A percentile compares a stretch with the other conserved stretches of the same genome.
Evolutionary conservation across 2,888 invertebrate species (phyloP).

Genomic region (Noctua janthe): DNA sequence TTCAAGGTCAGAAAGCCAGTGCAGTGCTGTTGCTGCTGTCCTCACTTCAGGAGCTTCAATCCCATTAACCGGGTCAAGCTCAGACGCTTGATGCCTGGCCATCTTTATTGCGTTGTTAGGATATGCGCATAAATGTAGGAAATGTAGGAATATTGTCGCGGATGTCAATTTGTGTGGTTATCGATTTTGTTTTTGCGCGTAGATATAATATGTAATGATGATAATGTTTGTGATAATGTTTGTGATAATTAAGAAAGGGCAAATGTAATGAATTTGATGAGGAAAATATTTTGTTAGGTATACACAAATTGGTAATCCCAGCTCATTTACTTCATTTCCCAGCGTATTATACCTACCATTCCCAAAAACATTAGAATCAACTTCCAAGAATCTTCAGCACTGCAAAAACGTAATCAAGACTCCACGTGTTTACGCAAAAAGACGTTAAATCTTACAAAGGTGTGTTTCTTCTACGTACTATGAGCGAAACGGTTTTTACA

Average conservation of each 20-base stretch:
- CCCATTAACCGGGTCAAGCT: slow-evolving; percentile 76
- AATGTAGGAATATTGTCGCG: neutral
- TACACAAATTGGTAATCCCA: slow-evolving; percentile 29
- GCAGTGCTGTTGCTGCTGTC: slow-evolving; percentile 56
- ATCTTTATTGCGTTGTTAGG: slow-evolving; percentile 38
- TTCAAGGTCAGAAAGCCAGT: slow-evolving; percentile 70
- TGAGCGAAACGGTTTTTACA: slow-evolving; percentile 66
- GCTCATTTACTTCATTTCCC: slow-evolving; percentile 1
- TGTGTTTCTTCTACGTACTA: slow-evolving; percentile 57
- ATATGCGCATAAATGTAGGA: slow-evolving; percentile 5
- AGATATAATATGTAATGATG: neutral
- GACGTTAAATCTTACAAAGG: slow-evolving; percentile 56
- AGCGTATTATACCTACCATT: neutral
- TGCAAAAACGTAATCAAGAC: slow-evolving; percentile 43
- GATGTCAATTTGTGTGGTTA: neutral
- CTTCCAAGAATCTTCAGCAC: slow-evolving; percentile 53
- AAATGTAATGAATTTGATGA: neutral
- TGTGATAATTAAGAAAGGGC: neutral
- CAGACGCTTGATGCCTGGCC: slow-evolving; percentile 55
- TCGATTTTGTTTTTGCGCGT: slow-evolving; percentile 15
- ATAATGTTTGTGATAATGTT: slow-evolving; percentile 6
- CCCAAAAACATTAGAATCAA: slow-evolving; percentile 18
- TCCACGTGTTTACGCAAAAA: slow-evolving; percentile 52
- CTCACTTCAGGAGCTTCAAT: slow-evolving; percentile 75
- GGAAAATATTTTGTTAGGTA: neutral